Conservation (phyloP, 2,113 vertebrate species). For the Aphyosemion australe region DNA sequence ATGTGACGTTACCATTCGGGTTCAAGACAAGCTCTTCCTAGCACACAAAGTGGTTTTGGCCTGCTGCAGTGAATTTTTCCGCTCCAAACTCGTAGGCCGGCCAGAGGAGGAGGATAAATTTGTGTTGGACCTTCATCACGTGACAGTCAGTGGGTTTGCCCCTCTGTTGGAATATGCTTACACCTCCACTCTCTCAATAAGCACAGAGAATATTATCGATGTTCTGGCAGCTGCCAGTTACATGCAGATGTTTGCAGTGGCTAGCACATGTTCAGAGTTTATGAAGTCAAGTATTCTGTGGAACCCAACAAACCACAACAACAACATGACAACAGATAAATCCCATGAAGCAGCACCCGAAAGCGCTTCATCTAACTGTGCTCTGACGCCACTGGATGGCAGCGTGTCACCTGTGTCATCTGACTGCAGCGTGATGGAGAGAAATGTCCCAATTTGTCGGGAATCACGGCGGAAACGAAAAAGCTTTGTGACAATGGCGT, state of each 20-base stretch:
- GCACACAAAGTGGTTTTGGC: conserved; percentile 92
- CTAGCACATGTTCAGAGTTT: conserved; percentile 97
- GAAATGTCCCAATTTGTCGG: conserved; percentile 90
- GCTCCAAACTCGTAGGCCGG: conserved; percentile 88
- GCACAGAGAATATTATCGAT: conserved; percentile 98
- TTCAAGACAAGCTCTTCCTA: conserved; percentile 93
- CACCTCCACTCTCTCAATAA: conserved; percentile 96
- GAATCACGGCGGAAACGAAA: conserved; percentile 95
- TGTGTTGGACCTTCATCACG: conserved; percentile 95
- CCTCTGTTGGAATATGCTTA: conserved; percentile 97
- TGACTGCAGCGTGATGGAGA: conserved; percentile 94
- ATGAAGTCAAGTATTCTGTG: conserved; percentile 99
- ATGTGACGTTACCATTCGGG: conserved; percentile 92
- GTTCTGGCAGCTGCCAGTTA: conserved; percentile 97
- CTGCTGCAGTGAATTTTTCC: conserved; percentile 94
- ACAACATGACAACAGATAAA: conserved; percentile 83
- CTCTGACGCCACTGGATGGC: conserved; percentile 89
- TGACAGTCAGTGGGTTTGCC: conserved; percentile 96
- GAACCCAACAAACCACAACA: conserved; percentile 79
- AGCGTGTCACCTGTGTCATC: conserved; percentile 96
- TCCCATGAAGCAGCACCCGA: conserved; percentile 87
- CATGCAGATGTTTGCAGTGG: conserved; percentile 99
- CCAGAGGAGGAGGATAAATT: conserved; percentile 88
- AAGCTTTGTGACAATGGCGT: conserved; percentile 90
- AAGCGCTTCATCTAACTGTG: conserved; percentile 84